Percentiles rank a stretch among this genome's conserved stretches.
These are phyloP conservation scores for Cnemophilus loriae DNA, from an alignment of 2,113 vertebrate genomes.

Conservation along the genomic window DNA sequence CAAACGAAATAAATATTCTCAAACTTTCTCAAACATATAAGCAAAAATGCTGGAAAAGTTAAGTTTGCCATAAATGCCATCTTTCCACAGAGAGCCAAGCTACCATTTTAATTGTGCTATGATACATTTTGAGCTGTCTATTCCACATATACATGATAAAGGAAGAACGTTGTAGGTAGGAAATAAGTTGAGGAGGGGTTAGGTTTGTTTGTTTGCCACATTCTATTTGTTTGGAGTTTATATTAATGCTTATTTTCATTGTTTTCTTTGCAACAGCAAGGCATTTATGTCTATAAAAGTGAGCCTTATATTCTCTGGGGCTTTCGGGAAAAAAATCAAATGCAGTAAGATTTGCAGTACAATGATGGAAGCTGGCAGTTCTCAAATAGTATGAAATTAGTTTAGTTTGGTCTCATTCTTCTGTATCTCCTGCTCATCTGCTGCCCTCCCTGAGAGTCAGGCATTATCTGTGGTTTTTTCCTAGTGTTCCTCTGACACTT, in stretches of 20 bases:
- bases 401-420: neutral
- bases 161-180: neutral
- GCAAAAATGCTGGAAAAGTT: neutral
- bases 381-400: neutral
- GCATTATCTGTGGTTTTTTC: neutral
- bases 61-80: neutral
- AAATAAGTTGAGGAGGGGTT: neutral
- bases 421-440: neutral
- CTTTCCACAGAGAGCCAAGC: neutral
- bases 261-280: neutral
- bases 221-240: neutral
- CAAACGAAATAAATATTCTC: neutral
- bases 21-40: neutral
- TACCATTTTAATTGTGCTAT: neutral
- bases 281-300: neutral
- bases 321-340: neutral
- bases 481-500: neutral
- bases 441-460: neutral
- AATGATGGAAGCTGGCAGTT: slow-evolving; percentile 6
- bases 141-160: neutral
- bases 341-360: neutral
- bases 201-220: neutral
- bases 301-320: neutral
- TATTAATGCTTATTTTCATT: neutral
- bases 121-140: neutral